Evolutionary conservation across 2,797 vertebrate species (phyloP).

Genomic region (Pteronotus mesoamericanus): DNA sequence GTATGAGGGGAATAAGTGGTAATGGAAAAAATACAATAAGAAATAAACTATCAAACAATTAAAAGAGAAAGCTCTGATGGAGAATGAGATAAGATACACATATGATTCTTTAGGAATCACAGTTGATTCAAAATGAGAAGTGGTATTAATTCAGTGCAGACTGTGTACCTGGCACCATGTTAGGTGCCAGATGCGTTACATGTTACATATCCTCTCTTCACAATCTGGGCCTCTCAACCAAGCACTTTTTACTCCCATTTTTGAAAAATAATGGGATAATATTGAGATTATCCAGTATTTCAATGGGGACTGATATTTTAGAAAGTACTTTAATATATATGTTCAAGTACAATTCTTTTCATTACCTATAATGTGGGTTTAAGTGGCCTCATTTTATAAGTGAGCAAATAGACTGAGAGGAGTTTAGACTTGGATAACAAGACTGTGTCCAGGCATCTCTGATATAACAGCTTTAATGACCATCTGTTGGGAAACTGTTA

Average conservation of each 20-base stretch:
- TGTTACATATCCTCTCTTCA: neutral
- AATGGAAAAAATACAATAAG: neutral
- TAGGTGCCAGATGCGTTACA: fast-evolving
- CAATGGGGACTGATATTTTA: neutral
- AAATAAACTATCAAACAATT: neutral
- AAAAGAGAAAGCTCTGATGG: neutral
- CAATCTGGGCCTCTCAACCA: neutral
- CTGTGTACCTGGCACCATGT: fast-evolving
- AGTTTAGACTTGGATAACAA: neutral
- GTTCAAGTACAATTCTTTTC: neutral
- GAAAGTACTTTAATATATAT: neutral
- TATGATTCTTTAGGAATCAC: neutral
- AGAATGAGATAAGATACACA: neutral
- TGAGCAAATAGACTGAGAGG: neutral
- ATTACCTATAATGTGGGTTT: neutral
- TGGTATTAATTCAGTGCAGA: neutral
- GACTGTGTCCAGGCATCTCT: neutral
- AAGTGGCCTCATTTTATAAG: neutral
- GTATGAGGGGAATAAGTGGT: neutral
- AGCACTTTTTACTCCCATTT: neutral
- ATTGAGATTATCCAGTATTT: neutral
- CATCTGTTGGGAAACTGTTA: neutral
- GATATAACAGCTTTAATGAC: neutral
- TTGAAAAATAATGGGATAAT: neutral
- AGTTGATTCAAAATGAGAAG: neutral